These are phyloP conservation scores for Chaetodon trifascialis DNA, from an alignment of 2,113 vertebrate species.

Conservation along the genomic window DNA sequence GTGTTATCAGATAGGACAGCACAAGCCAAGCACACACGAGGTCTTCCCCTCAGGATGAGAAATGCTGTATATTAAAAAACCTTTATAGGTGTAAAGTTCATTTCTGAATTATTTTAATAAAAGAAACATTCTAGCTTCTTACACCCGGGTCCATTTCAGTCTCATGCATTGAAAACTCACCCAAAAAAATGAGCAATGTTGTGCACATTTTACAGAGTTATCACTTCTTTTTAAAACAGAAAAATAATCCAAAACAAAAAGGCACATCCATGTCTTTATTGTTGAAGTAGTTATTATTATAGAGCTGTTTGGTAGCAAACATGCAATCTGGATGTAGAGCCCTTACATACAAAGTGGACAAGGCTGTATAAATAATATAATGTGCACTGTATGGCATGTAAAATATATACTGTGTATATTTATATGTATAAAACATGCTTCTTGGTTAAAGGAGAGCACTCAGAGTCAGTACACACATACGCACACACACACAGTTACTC, in stretches of 20 bases:
- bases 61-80: conserved; percentile 51
- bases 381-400: conserved; percentile 89
- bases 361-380: conserved; percentile 90
- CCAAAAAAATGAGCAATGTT: not conserved
- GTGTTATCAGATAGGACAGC: not conserved
- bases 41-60: conserved; percentile 34
- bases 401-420: conserved; percentile 86
- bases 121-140: conserved; percentile 37
- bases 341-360: conserved; percentile 90
- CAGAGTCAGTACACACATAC: conserved; percentile 11
- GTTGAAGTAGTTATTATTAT: conserved; percentile 86
- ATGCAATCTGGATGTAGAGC: conserved; percentile 90
- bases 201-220: not conserved
- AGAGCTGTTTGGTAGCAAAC: conserved; percentile 89
- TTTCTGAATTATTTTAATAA: conserved; percentile 61
- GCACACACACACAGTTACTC: conserved; percentile 43
- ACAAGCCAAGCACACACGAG: conserved; percentile 7
- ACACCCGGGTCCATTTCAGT: not conserved
- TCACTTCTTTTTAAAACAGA: conserved; percentile 6
- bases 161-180: not conserved
- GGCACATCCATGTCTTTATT: conserved; percentile 88
- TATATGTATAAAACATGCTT: conserved; percentile 85
- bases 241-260: conserved; percentile 75
- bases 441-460: conserved; percentile 80
- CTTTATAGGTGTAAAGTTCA: conserved; percentile 38